phyloP scores from a whole-genome alignment of 2,888 invertebrate genomes.

The Heliconius cydno region DNA sequence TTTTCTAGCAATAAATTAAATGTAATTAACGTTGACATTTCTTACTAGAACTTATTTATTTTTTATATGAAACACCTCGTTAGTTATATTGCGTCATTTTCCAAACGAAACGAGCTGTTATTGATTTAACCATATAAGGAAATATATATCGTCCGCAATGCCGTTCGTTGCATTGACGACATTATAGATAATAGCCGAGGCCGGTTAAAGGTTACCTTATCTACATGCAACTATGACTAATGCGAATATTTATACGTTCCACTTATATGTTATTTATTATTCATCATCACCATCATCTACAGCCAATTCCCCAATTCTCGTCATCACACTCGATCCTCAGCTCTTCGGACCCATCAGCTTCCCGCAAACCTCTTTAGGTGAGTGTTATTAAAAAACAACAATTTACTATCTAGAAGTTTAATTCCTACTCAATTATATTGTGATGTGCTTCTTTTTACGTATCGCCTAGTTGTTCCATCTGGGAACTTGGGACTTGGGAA shows the following conservation, averaged over 20 bases:
- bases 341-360: too few species aligned
- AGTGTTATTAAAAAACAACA: too few species aligned
- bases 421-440: too few species aligned
- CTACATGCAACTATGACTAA: conserved; percentile 61
- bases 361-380: too few species aligned
- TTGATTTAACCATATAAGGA: conserved; percentile 49
- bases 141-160: conserved; percentile 46
- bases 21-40: neutral
- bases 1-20: neutral
- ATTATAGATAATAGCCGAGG: conserved; percentile 51
- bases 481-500: too few species aligned
- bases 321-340: too few species aligned
- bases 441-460: too few species aligned
- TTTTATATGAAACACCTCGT: neutral
- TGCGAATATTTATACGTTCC: conserved; percentile 33
- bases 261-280: conserved; percentile 24
- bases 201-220: conserved; percentile 61
- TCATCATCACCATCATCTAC: too few species aligned
- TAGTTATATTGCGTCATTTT: conserved; percentile 36
- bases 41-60: neutral
- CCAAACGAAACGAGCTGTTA: conserved; percentile 37
- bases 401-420: too few species aligned
- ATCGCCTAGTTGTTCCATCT: too few species aligned
- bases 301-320: too few species aligned
- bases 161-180: conserved; percentile 48